Percentiles rank a stretch among this genome's conserved stretches.
Conservation (phyloP, 2,113 vertebrate species). For the Pachycephala philippinensis region DNA sequence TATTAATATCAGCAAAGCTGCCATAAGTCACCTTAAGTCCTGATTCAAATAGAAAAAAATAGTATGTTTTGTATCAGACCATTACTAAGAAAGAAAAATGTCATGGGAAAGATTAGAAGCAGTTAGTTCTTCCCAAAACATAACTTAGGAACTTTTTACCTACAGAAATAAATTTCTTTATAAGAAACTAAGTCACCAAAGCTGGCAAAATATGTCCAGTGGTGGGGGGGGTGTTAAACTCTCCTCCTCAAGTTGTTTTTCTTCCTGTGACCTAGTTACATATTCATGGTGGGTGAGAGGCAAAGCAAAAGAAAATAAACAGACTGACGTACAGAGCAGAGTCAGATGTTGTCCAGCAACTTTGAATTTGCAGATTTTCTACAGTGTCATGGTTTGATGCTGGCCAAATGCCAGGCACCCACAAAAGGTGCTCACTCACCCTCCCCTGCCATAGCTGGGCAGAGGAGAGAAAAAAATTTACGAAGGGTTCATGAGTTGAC, state of each 20-base stretch:
- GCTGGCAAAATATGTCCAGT: neutral
- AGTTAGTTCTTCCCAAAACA: neutral
- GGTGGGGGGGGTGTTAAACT: neutral
- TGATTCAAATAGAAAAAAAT: neutral
- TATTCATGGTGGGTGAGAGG: neutral
- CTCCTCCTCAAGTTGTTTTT: neutral
- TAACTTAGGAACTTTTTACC: neutral
- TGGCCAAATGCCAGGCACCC: neutral
- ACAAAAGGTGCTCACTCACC: fast-evolving
- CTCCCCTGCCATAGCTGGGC: neutral
- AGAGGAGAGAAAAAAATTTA: neutral
- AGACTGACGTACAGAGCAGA: neutral
- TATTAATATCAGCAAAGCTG: neutral
- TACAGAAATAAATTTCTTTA: neutral
- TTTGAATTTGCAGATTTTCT: neutral
- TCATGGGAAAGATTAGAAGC: neutral
- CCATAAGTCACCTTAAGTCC: neutral
- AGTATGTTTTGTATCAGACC: neutral
- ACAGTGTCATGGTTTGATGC: neutral
- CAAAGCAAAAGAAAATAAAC: neutral
- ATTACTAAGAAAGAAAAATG: neutral
- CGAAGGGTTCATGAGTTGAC: neutral
- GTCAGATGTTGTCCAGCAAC: neutral
- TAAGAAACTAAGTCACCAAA: neutral
- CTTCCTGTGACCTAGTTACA: neutral